Percentiles rank a stretch among this genome's conserved stretches.
Conservation (phyloP, 2,888 invertebrate genomes). For the Myopa testacea region DNA sequence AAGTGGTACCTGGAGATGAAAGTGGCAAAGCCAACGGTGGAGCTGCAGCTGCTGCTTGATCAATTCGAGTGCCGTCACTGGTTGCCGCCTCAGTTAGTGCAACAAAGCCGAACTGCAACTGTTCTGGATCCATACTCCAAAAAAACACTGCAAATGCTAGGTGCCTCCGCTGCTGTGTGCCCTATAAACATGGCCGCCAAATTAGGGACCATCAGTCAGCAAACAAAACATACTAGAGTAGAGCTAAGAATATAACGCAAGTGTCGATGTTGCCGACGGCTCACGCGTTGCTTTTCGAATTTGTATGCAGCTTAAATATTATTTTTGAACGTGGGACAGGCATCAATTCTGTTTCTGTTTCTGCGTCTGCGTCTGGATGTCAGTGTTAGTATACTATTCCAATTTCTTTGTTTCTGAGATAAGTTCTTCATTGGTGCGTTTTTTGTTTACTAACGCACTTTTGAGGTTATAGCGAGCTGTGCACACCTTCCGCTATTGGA, state of each 20-base stretch:
- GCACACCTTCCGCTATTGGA: slow-evolving; percentile 29
- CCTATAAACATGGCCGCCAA: slow-evolving; percentile 52
- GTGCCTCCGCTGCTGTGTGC: slow-evolving; percentile 58
- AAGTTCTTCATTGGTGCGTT: not conserved
- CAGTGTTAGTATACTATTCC: no score
- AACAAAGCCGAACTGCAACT: slow-evolving; percentile 51
- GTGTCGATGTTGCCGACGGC: no score
- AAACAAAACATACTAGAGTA: not conserved
- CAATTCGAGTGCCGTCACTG: not conserved
- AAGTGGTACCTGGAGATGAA: slow-evolving; percentile 53
- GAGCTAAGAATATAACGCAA: no score
- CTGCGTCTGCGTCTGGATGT: no score
- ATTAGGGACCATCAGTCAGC: not conserved
- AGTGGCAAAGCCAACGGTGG: slow-evolving; percentile 34
- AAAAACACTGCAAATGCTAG: slow-evolving; percentile 56
- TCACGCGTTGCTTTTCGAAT: no score
- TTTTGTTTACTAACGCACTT: slow-evolving; percentile 11
- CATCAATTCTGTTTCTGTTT: no score
- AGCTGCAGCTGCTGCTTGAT: slow-evolving; percentile 44
- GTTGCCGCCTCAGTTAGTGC: slow-evolving; percentile 67
- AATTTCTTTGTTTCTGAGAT: no score
- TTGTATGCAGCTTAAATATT: no score
- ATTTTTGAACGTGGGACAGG: no score
- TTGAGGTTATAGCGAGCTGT: not conserved
- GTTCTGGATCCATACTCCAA: slow-evolving; percentile 59